These are phyloP conservation scores for Venturia canescens DNA, from an alignment of 1,140 invertebrate genomes.

Conservation along the genomic window DNA sequence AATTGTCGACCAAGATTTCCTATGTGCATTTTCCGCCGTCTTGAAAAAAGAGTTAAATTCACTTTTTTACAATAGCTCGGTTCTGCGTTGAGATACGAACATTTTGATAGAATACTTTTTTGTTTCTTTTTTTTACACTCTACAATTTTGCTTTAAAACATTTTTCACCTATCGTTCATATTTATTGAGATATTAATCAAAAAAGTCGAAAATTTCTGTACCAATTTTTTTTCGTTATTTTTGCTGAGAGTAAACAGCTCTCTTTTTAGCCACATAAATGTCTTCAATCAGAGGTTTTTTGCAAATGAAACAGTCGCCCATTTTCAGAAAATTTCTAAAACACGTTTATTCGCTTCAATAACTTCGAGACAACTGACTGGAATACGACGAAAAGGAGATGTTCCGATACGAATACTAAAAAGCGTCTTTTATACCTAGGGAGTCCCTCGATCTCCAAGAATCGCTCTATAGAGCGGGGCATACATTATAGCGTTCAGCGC, in stretches of 20 bases:
- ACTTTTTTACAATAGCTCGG: neutral
- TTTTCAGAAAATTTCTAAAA: conserved; percentile 16
- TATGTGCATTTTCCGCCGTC: no score
- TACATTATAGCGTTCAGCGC: no score
- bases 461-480: no score
- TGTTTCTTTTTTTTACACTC: no score
- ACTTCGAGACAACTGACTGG: neutral
- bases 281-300: neutral
- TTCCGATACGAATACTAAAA: neutral
- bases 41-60: no score
- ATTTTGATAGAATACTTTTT: neutral
- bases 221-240: no score
- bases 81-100: neutral
- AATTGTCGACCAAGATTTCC: no score
- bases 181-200: no score
- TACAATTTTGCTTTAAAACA: neutral
- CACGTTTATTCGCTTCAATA: neutral
- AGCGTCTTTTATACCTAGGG: no score
- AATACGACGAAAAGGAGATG: neutral
- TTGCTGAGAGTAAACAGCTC: no score
- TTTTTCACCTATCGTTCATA: neutral
- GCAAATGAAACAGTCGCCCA: conserved; percentile 1
- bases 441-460: no score
- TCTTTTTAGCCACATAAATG: no score
- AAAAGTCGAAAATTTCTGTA: neutral